Percentiles rank a stretch among this genome's conserved stretches.
Conservation (phyloP, 2,113 vertebrate species). For the Phalacrocorax aristotelis region DNA sequence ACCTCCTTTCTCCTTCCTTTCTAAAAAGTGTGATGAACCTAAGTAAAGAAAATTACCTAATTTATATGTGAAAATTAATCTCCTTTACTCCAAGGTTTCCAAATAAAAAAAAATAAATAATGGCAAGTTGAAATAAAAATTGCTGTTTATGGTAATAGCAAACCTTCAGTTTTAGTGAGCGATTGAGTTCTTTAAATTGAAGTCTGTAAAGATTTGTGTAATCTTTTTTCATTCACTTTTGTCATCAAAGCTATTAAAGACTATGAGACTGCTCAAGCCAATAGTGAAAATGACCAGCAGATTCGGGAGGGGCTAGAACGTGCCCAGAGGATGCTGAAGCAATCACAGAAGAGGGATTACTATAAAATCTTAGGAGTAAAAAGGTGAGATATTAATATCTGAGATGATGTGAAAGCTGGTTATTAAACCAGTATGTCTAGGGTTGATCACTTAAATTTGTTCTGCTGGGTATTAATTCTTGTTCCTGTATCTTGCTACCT, state of each 20-base stretch:
- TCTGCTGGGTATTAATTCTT: neutral
- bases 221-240: neutral
- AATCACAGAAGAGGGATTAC: constrained; percentile 95
- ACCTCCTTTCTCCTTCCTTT: neutral
- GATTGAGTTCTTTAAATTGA: neutral
- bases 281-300: constrained; percentile 90
- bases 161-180: neutral
- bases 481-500: neutral
- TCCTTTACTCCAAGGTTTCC: neutral
- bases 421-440: neutral
- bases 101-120: neutral
- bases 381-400: constrained; percentile 77
- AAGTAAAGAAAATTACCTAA: neutral
- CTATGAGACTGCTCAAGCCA: constrained; percentile 88
- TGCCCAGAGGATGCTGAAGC: constrained; percentile 92
- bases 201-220: neutral
- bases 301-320: constrained; percentile 92
- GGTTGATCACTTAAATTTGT: neutral
- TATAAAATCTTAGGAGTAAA: constrained; percentile 99
- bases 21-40: neutral
- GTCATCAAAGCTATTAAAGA: constrained; percentile 86
- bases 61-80: neutral
- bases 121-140: neutral
- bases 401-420: neutral
- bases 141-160: neutral